Base-by-base conservation (phyloP, 1,140 invertebrate genomes). In the Thalassaphorura encarpata region DNA sequence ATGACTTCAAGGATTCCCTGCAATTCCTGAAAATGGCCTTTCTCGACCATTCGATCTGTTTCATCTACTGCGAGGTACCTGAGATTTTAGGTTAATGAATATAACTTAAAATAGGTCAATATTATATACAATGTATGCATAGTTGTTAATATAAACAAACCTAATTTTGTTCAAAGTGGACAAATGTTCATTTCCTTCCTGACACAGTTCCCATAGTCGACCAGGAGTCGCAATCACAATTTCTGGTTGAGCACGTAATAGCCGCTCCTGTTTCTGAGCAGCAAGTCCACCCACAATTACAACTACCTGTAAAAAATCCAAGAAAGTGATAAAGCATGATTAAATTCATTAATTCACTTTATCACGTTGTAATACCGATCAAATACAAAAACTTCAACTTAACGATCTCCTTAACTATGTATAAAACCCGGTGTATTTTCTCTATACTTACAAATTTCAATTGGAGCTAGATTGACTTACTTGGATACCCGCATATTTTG, bases 1-100 rank as follows among this genome's bases (percentile, higher is more conserved):
- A 99, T 75, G 11, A 81, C 71, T 61, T 88, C 83, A 0, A 98
- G 69, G 15, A 99, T 73, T 29, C 83, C 77, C 29, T 85, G 77
- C 2, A 99, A 70, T 72, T 99, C 95, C 67, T 89, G 80, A 75
- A 98, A 99, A 73, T 99, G 95, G 18, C 90, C 90, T 62, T 83
- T 85, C 68, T 99, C 95, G 18, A 97, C 75, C 94, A 99, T 98
- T 63, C 96, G 78, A 73, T 99, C 97, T 0, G 95, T 96, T 78
- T 99, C 97, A 73, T 99, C 97, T 56, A 99, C 89, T 0, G 90
- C 94, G 53, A 99, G 73, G 71, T 82, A 91, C 59, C 83, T 83
- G 53, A 73, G 69, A 62, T 58, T 36, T n/a, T n/a, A 36, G 33
- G n/a, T n/a, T 11, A 36, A 11, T 15, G 6, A 45, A 26, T 60